These are phyloP conservation scores for Semnornis frantzii DNA, from an alignment of 2,113 vertebrate species.

Conservation along the genomic window DNA sequence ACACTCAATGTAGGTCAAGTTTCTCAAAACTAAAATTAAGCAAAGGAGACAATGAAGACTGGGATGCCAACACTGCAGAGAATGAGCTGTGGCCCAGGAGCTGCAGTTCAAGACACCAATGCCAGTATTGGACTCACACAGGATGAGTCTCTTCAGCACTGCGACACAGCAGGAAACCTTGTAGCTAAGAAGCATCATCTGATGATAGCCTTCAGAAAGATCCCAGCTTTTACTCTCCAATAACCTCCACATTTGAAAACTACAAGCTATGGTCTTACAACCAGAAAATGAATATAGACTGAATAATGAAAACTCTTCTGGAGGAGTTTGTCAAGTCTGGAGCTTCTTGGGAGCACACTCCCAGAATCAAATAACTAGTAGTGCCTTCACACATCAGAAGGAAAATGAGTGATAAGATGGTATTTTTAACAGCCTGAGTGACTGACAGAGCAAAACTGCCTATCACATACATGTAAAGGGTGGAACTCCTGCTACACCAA, in stretches of 20 bases:
- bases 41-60: neutral
- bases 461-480: neutral
- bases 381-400: neutral
- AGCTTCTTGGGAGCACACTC: neutral
- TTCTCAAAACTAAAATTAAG: neutral
- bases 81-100: neutral
- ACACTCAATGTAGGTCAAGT: neutral
- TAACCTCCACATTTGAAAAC: neutral
- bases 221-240: neutral
- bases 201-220: neutral
- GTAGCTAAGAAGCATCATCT: neutral
- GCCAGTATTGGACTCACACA: neutral
- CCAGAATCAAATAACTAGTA: neutral
- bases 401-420: neutral
- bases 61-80: neutral
- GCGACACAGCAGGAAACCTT: neutral
- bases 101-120: neutral
- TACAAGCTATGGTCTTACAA: neutral
- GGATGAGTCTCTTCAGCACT: neutral
- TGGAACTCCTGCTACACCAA: neutral
- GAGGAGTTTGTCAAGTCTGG: neutral
- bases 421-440: neutral
- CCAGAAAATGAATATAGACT: neutral
- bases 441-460: neutral
- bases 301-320: neutral